Evolutionary conservation across 2,113 vertebrate species (phyloP).

Genomic region (Eulacestoma nigropectus): DNA sequence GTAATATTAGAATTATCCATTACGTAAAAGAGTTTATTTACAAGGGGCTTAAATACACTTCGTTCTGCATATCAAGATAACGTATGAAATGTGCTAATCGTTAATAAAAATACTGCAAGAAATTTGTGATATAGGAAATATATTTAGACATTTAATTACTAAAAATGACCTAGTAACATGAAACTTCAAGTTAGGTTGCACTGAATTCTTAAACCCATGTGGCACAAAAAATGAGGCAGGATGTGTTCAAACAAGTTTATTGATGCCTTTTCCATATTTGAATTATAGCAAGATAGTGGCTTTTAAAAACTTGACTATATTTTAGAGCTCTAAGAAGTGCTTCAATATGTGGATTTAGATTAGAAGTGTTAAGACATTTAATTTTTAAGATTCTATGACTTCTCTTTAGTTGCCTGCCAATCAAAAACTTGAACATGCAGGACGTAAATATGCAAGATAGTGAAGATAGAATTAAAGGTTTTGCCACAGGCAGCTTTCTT

Average conservation of each 20-base stretch:
- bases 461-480: not conserved
- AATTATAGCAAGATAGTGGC: not conserved
- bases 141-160: not conserved
- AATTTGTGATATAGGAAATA: not conserved
- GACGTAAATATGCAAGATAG: not conserved
- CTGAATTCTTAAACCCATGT: not conserved
- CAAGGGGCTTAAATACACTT: not conserved
- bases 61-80: not conserved
- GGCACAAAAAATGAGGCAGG: not conserved
- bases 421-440: not conserved
- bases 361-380: not conserved
- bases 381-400: not conserved
- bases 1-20: not conserved
- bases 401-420: not conserved
- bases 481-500: not conserved
- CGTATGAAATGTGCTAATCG: not conserved
- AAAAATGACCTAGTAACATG: not conserved
- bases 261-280: not conserved
- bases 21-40: constrained; percentile 30
- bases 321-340: not conserved
- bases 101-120: not conserved
- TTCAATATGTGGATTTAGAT: not conserved
- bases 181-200: not conserved
- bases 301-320: not conserved
- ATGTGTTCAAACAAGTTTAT: not conserved